These are phyloP conservation scores for Ancistrus triradiatus DNA, from an alignment of 2,113 vertebrate genomes.

Conservation along the genomic window DNA sequence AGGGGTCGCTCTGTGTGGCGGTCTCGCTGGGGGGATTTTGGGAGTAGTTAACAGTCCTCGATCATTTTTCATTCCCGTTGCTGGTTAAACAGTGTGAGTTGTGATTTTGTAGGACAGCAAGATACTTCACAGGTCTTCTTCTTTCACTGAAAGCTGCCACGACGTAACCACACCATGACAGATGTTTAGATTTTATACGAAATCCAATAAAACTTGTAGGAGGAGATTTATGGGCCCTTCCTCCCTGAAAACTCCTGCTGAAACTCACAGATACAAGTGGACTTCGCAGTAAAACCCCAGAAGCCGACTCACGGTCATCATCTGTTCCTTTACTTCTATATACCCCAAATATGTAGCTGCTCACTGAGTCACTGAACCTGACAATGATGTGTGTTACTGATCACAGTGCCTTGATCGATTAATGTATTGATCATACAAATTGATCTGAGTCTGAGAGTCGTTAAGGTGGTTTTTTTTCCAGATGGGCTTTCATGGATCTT, in stretches of 20 bases:
- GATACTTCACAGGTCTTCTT: background rate
- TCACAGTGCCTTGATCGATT: background rate
- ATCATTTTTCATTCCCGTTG: slow-evolving; percentile 5
- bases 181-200: slow-evolving; percentile 33
- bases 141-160: slow-evolving; percentile 19
- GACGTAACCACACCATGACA: slow-evolving; percentile 21
- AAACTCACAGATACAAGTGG: slow-evolving; percentile 1
- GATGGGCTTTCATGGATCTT: too few species aligned
- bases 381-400: background rate
- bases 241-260: background rate
- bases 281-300: slow-evolving; percentile 9
- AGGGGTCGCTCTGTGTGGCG: too few species aligned
- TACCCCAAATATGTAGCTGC: background rate
- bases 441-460: too few species aligned
- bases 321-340: background rate
- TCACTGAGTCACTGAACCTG: background rate
- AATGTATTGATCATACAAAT: slow-evolving; percentile 2
- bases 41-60: too few species aligned
- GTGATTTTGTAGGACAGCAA: slow-evolving; percentile 9
- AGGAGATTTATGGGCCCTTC: slow-evolving; percentile 29
- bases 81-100: too few species aligned
- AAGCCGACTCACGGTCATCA: slow-evolving; percentile 11
- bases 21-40: too few species aligned
- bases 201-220: slow-evolving; percentile 9
- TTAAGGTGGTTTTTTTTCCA: too few species aligned